Base-by-base conservation (phyloP, 2,113 vertebrate species). In the Hippopotamus amphibius region DNA sequence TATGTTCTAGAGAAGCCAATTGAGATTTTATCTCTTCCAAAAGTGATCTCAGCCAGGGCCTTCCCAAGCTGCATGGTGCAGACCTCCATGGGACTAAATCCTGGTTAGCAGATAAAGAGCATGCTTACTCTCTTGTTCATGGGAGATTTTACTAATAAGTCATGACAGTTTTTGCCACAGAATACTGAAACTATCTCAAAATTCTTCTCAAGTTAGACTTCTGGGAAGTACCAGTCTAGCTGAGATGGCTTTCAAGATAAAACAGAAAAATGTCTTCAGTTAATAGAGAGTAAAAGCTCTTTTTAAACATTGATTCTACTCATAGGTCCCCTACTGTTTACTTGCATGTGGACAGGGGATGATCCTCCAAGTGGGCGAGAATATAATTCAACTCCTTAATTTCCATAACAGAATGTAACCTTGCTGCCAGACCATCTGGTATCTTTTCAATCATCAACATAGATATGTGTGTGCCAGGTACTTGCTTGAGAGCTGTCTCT, bases 391-490 rank as follows among this genome's bases (percentile, higher is more conserved):
- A 19, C 28, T 74, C 28, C n/a, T 83, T 86, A 79, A 87, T 96
- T 93, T 92, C 28, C 92, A 76, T 43, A 74, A 72, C 53, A 80
- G 90, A 83, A 22, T 66, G 10, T 68, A 53, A 97, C 33, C 72
- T 95, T 84, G 57, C 28, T 95, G 63, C 33, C 89, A 95, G 83
- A 66, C 88, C 87, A 98, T 96, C 94, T 97, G 94, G 43, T 92
- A 46, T n/a, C 19, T 90, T 96, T 92, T 93, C 15, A 63, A 3
- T 55, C 43, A 71, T 89, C 43, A 90, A 16, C 48, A 80, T 59
- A 71, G 46, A 55, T 53, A 3, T 65, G 15, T 2, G 15, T 84
- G 43, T 77, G 81, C 81, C 79, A 84, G 50, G 41, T 41, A 48
- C 7, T 80, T 94, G 81, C 33, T 74, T 59, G 46, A 85, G 68